phyloP scores from a whole-genome alignment of 2,113 vertebrate species.

The Deroptyus accipitrinus region DNA sequence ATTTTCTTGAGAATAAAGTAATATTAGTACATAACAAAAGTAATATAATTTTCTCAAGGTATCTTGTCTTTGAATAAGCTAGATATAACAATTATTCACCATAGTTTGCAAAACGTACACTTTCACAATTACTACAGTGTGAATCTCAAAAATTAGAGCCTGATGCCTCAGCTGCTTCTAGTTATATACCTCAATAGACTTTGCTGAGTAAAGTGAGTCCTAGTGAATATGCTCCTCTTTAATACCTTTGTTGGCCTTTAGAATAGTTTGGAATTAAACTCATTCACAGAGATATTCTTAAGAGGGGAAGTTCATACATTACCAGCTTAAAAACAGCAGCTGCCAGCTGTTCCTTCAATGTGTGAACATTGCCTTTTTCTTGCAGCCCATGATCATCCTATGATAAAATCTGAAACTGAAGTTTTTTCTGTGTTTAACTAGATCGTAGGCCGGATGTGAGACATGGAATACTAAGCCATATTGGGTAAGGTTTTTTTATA shows the following conservation, averaged over 20 bases:
- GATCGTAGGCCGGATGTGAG: neutral
- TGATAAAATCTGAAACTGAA: neutral
- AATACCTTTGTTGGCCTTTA: neutral
- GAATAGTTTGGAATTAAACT: neutral
- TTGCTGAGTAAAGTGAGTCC: neutral
- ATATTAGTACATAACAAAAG: neutral
- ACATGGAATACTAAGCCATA: neutral
- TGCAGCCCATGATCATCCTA: neutral
- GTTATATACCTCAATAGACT: neutral
- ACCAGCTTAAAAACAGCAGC: neutral
- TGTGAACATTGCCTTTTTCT: conserved; percentile 5
- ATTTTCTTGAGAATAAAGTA: neutral
- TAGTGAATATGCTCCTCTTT: neutral
- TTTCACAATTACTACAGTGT: neutral
- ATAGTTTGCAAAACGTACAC: neutral
- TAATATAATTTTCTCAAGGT: neutral
- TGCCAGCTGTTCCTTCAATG: conserved; percentile 3
- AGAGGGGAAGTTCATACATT: neutral
- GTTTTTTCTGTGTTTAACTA: neutral
- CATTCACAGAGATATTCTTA: neutral
- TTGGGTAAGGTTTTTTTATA: neutral
- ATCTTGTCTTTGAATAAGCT: neutral
- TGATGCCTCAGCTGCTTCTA: neutral
- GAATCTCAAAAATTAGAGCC: neutral
- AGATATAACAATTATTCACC: neutral